Base-by-base conservation (phyloP, 2,888 invertebrate genomes). In the Heliconius ismenius region DNA sequence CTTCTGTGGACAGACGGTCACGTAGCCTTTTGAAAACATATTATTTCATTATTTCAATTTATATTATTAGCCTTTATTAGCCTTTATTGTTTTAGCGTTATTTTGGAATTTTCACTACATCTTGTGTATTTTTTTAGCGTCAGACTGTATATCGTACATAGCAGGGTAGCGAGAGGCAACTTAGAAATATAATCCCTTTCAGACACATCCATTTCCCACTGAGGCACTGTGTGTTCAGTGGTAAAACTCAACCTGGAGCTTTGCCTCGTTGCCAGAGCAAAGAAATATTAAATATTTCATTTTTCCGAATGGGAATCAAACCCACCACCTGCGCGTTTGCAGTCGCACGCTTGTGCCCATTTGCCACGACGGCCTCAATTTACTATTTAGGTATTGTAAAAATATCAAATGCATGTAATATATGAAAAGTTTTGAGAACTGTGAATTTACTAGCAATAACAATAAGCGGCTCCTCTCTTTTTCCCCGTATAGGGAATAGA, bases 1-100 rank as follows among this genome's bases (percentile, higher is more conserved):
- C 26, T 4, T 75, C 43, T 62, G 75, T 62, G 77, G 77, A 75
- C 63, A 58, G 58, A 49, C 32, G 32, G 62, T 72, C 77, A 75
- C 67, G 70, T 77, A 70, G 24, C 39, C n/a, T n/a, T 43, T 49
- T 62, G 67, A 62, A 24, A 70, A 70, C 6, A 58, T 70, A 58
- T 32, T 62, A 63, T 73, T 63, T 73, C 18, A 63, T 63, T 63
- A 73, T 28, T 43, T 73, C 26, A 26, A 60, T 32, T 32, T n/a
- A 28, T n/a, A 73, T 58, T 39, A 60, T 49, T 49, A 39, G 11
- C 65, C 13, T 65, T 65, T 39, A 65, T 65, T n/a, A n/a, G n/a
- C n/a, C n/a, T n/a, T n/a, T n/a, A 65, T 39, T 65, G 36, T 39
- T 39, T 24, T 39, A 10, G 39, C 6, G 13, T n/a, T 39, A 24